Conservation (phyloP, 2,888 invertebrate genomes). For the Stenodera caucasica region DNA sequence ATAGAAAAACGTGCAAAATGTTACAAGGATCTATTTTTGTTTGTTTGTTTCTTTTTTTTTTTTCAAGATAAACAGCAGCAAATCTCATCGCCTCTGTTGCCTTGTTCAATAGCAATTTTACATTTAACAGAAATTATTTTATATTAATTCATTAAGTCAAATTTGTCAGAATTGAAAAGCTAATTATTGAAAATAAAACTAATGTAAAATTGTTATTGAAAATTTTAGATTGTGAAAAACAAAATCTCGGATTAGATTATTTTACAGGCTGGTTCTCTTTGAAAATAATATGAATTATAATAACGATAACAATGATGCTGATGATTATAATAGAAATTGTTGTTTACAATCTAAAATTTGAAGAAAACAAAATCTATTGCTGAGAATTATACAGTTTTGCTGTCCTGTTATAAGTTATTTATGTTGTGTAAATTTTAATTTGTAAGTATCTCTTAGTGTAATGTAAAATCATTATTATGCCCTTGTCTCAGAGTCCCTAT, state of each 20-base stretch:
- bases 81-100: constrained; percentile 10
- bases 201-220: constrained; percentile 14
- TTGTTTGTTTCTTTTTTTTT: too few relatives aligned
- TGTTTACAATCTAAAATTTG: neutral
- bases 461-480: constrained; percentile 25
- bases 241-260: neutral
- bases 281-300: too few relatives aligned
- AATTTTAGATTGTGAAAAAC: constrained; percentile 6
- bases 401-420: constrained; percentile 36
- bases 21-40: too few relatives aligned
- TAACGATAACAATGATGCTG: too few relatives aligned
- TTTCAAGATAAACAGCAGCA: constrained; percentile 5
- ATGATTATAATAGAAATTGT: neutral
- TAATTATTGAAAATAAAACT: neutral
- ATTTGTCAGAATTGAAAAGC: neutral
- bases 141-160: neutral
- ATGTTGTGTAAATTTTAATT: constrained; percentile 42
- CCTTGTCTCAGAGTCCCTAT: neutral
- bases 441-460: constrained; percentile 47
- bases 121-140: neutral
- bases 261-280: constrained; percentile 1
- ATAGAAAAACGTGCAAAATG: too few relatives aligned
- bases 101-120: constrained; percentile 13
- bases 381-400: constrained; percentile 11
- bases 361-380: constrained; percentile 1